Conservation (phyloP, 2,888 invertebrate genomes). For the Synergus japonicus region DNA sequence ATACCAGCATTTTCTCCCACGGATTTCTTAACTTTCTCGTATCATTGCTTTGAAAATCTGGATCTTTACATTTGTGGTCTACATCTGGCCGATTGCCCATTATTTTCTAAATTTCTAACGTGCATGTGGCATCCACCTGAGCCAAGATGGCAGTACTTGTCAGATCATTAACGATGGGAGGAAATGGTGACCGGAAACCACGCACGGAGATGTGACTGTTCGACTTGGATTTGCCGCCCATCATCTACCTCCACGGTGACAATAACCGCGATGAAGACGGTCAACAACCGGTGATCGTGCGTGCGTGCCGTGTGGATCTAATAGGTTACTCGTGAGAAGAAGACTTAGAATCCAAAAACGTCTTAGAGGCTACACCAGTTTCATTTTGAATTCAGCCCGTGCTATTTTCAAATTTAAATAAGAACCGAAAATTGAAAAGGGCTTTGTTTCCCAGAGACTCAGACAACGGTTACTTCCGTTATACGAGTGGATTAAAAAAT, state of each 20-base stretch:
- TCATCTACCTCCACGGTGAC: constrained; percentile 56
- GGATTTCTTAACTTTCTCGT: constrained; percentile 48
- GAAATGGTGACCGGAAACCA: constrained; percentile 75
- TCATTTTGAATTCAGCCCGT: constrained; percentile 38
- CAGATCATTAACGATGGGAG: constrained; percentile 71
- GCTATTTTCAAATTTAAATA: constrained; percentile 33
- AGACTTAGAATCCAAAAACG: constrained; percentile 3
- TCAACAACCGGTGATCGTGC: constrained; percentile 64
- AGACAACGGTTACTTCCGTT: constrained; percentile 8
- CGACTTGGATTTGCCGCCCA: constrained; percentile 52
- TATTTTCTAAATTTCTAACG: constrained; percentile 32
- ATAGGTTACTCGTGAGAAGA: constrained; percentile 44
- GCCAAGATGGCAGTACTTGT: constrained; percentile 46
- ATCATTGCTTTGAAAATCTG: constrained; percentile 22
- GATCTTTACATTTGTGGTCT: background rate
- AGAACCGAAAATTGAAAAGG: background rate
- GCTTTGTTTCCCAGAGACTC: background rate
- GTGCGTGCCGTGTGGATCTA: constrained; percentile 48
- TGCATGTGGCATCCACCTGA: constrained; percentile 60
- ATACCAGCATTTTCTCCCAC: constrained; percentile 30
- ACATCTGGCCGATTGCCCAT: constrained; percentile 42
- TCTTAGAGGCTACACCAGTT: background rate
- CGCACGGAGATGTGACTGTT: constrained; percentile 75
- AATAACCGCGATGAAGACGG: constrained; percentile 59
- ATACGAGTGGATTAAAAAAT: background rate